A percentile compares a stretch with the other conserved stretches of the same genome.
phyloP scores from a whole-genome alignment of 2,113 vertebrate species.

The Meriones unguiculatus region DNA sequence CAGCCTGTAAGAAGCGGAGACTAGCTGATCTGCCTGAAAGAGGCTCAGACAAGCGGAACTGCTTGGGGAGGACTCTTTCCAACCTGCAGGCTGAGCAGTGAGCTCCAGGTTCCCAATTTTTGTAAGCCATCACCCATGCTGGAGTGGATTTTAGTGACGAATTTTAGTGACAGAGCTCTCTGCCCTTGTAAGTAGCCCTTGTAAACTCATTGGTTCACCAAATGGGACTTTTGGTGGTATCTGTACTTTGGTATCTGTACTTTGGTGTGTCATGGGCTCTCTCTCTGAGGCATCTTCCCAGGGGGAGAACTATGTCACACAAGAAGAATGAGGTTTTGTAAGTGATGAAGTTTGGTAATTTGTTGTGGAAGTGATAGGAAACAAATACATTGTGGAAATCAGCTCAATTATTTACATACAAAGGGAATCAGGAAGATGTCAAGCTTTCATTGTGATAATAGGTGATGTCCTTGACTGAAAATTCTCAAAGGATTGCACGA shows the following conservation, averaged over 20 bases:
- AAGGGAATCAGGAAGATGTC: conserved; percentile 58
- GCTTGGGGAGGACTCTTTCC: neutral
- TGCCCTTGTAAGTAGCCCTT: neutral
- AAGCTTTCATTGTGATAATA: neutral
- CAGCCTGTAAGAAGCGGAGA: neutral
- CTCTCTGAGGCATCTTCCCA: neutral
- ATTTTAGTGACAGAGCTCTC: neutral
- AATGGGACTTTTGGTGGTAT: neutral
- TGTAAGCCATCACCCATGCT: neutral
- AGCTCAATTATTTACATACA: conserved; percentile 18
- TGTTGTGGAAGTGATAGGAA: neutral
- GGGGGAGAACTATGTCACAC: too few species aligned
- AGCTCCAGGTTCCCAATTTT: neutral
- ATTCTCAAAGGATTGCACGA: neutral
- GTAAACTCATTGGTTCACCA: neutral
- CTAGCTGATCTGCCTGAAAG: neutral
- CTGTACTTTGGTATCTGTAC: neutral
- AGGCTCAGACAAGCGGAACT: neutral
- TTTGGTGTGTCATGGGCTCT: neutral
- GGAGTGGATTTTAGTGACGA: neutral
- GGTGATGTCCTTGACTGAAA: neutral
- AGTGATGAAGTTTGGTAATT: neutral
- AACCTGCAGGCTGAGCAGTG: neutral
- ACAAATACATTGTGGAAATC: neutral
- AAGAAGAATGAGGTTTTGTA: neutral